Base-by-base conservation (phyloP, 2,888 invertebrate species). In the Endomychus coccineus region DNA sequence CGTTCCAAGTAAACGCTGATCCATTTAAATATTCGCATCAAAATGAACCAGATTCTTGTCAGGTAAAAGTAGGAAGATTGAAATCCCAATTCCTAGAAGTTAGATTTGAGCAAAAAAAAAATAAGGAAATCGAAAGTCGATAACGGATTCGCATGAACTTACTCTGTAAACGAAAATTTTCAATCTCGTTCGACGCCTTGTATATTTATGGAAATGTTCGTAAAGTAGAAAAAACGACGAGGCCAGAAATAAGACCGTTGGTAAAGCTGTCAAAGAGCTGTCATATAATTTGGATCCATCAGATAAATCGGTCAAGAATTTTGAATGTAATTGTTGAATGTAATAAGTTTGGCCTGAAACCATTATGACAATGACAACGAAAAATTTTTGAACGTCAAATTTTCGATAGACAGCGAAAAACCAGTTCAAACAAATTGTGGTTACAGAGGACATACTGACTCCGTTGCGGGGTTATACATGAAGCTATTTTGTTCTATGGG, bases 1-100 rank as follows among this genome's bases (percentile, higher is more conserved):
- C 48, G 30, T 27, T 51, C 49, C 11, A 48, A 38, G 21, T 39
- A 40, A n/a, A 37, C n/a, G 10, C 45, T 27, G 13, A 44, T 27
- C 38, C 47, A 46, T 39, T 43, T 50, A 28, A 46, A 50, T 10
- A 42, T 43, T 41, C 54, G 56, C 30, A 61, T 29, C 16, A 58
- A 43, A 13, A 57, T 34, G 28, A 58, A 55, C 62, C 62, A 62
- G 24, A 60, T 36, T 40, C 59, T 42, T 17, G 52, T 47, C 2
- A 53, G 40, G 30, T 61, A 61, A 42, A 61, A 62, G 35, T 51
- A 62, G 3, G 52, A 47, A 58, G 61, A 62, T 32, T 62, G 62
- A 34, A 62, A 58, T 10, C 55, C 46, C 4, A 58, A 29, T 35
- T 59, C 55, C 62, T 62, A 39, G 34, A 46, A n/a, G n/a, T n/a